These are phyloP conservation scores for Pogonophryne albipinna DNA, from an alignment of 2,797 vertebrate species.

Conservation along the genomic window DNA sequence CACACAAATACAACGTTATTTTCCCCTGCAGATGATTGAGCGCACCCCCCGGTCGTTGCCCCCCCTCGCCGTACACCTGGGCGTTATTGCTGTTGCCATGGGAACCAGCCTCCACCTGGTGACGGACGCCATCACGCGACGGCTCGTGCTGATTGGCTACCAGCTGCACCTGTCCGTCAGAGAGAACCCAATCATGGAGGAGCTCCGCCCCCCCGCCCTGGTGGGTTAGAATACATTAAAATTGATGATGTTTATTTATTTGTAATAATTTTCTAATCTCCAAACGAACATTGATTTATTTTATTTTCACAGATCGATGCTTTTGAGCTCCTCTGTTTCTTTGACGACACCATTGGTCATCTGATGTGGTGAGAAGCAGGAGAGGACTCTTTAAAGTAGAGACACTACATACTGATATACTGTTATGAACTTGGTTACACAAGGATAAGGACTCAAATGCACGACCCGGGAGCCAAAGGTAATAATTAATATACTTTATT, in stretches of 20 bases:
- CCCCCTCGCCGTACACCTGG: conserved; percentile 85
- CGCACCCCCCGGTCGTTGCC: conserved; percentile 88
- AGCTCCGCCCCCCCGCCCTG: conserved; percentile 87
- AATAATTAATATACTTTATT: too few species aligned
- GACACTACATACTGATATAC: too few species aligned
- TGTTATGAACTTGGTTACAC: too few species aligned
- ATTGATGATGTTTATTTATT: too few species aligned
- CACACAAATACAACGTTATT: neutral
- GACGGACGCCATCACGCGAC: conserved; percentile 89
- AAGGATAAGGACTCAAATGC: too few species aligned
- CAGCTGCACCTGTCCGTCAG: conserved; percentile 91
- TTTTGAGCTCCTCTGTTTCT: conserved; percentile 93
- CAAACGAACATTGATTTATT: too few species aligned
- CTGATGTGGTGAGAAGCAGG: conserved; percentile 89
- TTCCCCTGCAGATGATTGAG: conserved; percentile 86
- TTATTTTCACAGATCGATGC: conserved; percentile 85
- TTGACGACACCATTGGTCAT: conserved; percentile 91
- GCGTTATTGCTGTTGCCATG: conserved; percentile 91
- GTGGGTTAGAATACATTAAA: conserved; percentile 61
- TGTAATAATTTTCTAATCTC: too few species aligned
- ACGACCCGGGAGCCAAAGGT: too few species aligned
- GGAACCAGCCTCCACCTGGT: conserved; percentile 94
- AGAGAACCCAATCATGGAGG: conserved; percentile 92
- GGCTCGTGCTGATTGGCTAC: conserved; percentile 92
- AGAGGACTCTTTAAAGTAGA: too few species aligned